These are phyloP conservation scores for Melanotaenia trifasciata DNA, from an alignment of 2,797 vertebrate species.

Conservation along the genomic window DNA sequence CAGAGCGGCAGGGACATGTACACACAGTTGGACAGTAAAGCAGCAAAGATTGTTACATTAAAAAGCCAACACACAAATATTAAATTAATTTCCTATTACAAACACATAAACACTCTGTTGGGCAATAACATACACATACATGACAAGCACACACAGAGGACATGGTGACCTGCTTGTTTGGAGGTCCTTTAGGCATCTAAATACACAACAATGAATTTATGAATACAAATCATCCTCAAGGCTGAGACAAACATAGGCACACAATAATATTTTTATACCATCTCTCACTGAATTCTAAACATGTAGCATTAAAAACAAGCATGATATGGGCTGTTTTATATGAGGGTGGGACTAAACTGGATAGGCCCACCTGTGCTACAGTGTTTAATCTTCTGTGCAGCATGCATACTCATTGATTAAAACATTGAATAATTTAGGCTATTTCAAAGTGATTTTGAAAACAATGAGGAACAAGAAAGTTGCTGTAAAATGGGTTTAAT, in stretches of 20 bases:
- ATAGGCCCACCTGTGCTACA: background rate
- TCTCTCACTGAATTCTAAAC: conserved; percentile 39
- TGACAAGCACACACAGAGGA: conserved; percentile 51
- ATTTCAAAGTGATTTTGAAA: conserved; percentile 13
- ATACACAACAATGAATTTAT: conserved; percentile 67
- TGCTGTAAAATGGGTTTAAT: conserved; percentile 36
- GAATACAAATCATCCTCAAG: conserved; percentile 66
- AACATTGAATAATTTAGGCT: conserved; percentile 5
- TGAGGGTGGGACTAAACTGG: conserved; percentile 7
- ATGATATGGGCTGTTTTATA: conserved; percentile 9
- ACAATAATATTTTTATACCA: conserved; percentile 46
- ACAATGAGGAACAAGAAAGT: conserved; percentile 23
- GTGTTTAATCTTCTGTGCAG: conserved; percentile 11
- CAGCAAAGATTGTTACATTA: conserved; percentile 14
- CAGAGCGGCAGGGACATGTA: conserved; percentile 30
- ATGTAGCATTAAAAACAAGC: conserved; percentile 29
- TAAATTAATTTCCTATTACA: conserved; percentile 17
- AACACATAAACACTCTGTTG: conserved; percentile 9
- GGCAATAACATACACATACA: conserved; percentile 3
- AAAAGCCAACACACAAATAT: conserved; percentile 22
- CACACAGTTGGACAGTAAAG: conserved; percentile 15
- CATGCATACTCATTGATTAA: conserved; percentile 5
- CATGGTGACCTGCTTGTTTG: conserved; percentile 67
- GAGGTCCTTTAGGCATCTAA: conserved; percentile 63
- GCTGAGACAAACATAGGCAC: conserved; percentile 32